Percentiles rank a stretch among this genome's conserved stretches.
These are phyloP conservation scores for Aegithalos caudatus DNA, from an alignment of 2,113 vertebrate genomes.

Conservation along the genomic window DNA sequence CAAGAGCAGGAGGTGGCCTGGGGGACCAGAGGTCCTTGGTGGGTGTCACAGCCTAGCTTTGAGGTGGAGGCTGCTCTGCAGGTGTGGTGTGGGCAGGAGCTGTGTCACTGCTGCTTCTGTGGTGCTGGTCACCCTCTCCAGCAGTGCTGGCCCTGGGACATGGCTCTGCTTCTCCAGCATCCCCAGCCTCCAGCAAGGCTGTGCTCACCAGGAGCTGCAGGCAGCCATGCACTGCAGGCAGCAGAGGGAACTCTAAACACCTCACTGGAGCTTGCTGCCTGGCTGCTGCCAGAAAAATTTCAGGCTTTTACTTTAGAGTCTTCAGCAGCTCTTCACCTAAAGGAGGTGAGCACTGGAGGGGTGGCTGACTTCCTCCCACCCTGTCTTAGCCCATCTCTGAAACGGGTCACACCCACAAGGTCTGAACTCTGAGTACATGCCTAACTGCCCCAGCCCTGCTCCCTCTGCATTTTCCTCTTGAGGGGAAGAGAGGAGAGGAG, in stretches of 20 bases:
- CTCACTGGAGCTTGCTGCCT: not conserved
- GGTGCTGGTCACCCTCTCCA: not conserved
- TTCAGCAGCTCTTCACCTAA: not conserved
- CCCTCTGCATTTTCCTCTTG: not conserved
- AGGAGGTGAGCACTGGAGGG: not conserved
- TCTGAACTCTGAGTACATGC: not conserved
- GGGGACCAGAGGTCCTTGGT: not conserved
- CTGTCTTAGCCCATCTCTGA: not conserved
- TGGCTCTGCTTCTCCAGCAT: not conserved
- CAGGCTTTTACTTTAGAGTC: not conserved
- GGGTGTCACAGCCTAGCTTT: not conserved
- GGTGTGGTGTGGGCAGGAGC: not conserved
- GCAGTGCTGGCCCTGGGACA: not conserved
- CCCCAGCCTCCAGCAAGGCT: fast-evolving
- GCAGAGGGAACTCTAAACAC: constrained; percentile 51
- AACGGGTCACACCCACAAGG: fast-evolving
- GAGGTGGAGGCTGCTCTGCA: not conserved
- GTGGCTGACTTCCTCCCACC: not conserved
- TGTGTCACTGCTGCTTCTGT: not conserved
- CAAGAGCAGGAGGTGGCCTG: not conserved
- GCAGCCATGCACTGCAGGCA: not conserved
- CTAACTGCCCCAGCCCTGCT: not conserved
- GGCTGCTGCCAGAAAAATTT: not conserved
- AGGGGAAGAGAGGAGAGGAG: not conserved
- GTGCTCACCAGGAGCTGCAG: not conserved